A percentile compares a stretch with the other conserved stretches of the same genome.
phyloP scores from a whole-genome alignment of 2,113 vertebrate species.

The Sander lucioperca region DNA sequence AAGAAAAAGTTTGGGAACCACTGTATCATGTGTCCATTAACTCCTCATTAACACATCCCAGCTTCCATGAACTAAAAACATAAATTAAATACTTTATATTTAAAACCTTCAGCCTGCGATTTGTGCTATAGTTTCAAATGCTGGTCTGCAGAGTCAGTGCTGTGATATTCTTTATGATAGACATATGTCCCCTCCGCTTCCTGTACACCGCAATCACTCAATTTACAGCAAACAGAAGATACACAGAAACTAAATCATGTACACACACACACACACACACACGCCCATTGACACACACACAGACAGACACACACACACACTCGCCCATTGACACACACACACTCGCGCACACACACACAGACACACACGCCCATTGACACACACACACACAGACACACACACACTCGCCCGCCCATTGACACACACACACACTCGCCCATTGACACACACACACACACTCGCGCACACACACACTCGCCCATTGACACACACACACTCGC shows the following conservation, averaged over 20 bases:
- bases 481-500: too few relatives aligned
- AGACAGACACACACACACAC: background rate
- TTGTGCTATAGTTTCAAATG: conserved; percentile 68
- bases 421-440: too few relatives aligned
- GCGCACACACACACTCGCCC: too few relatives aligned
- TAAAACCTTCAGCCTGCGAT: conserved; percentile 44
- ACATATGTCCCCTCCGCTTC: conserved; percentile 17
- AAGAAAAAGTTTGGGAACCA: conserved; percentile 13
- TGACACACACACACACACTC: too few relatives aligned
- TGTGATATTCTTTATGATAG: background rate
- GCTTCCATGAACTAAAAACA: background rate
- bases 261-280: background rate
- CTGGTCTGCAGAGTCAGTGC: conserved; percentile 62
- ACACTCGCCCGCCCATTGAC: background rate
- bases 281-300: background rate
- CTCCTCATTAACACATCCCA: background rate
- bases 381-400: too few relatives aligned
- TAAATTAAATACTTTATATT: conserved; percentile 36
- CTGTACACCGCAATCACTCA: conserved; percentile 14
- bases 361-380: too few relatives aligned
- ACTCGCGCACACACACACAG: conserved; percentile 3
- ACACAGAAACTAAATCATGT: conserved; percentile 18
- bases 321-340: background rate
- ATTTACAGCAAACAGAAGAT: conserved; percentile 42
- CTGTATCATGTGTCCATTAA: background rate